These are phyloP conservation scores for Agrilus planipennis DNA, from an alignment of 1,140 invertebrate species.

Conservation along the genomic window DNA sequence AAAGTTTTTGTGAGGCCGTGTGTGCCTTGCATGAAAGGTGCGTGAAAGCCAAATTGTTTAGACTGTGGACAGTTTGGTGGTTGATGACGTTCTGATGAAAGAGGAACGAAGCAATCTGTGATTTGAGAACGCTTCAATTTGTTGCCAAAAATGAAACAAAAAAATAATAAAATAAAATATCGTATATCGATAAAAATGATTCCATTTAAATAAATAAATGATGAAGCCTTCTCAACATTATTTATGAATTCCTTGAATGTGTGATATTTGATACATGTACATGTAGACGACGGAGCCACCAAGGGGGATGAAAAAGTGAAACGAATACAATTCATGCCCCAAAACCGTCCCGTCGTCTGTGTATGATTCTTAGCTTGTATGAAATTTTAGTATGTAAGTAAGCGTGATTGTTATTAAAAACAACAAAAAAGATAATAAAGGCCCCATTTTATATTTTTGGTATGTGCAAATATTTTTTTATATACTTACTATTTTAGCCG, in stretches of 20 bases:
- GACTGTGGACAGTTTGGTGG: slow-evolving; percentile 7
- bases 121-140: slow-evolving; percentile 33
- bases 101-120: slow-evolving; percentile 30
- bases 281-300: no score
- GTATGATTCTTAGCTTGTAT: slow-evolving; percentile 20
- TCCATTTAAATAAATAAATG: slow-evolving; percentile 24
- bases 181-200: slow-evolving; percentile 23
- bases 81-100: slow-evolving; percentile 13
- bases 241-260: slow-evolving; percentile 33
- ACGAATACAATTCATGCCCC: no score
- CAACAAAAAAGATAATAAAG: no score
- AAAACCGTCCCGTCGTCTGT: slow-evolving; percentile 5
- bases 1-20: slow-evolving; percentile 28
- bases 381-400: slow-evolving; percentile 15
- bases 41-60: not conserved
- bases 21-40: slow-evolving; percentile 28
- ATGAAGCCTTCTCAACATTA: slow-evolving; percentile 33
- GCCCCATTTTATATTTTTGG: no score
- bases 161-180: no score
- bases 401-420: slow-evolving; percentile 10
- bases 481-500: no score
- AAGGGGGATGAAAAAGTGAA: no score
- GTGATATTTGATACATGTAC: slow-evolving; percentile 27
- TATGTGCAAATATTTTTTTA: no score
- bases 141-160: slow-evolving; percentile 32